Percentiles rank a stretch among this genome's conserved stretches.
phyloP scores from a whole-genome alignment of 2,888 invertebrate species.

The Lathronympha strigana region DNA sequence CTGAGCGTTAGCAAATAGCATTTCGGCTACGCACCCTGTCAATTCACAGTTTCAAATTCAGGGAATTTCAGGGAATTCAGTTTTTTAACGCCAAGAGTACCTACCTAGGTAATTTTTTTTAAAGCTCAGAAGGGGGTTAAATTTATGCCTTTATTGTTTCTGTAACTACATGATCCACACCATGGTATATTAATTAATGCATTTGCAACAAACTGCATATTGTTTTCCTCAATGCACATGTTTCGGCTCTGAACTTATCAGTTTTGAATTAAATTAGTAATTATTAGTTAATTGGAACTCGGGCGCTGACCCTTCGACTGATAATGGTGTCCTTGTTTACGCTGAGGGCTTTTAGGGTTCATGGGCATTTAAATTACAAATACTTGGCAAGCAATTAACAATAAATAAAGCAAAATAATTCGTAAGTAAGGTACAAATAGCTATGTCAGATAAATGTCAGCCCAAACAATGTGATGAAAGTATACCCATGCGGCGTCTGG shows the following conservation, averaged over 20 bases:
- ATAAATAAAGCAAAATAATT: too few species aligned
- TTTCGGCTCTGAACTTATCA: constrained; percentile 30
- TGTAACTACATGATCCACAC: background rate
- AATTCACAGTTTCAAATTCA: too few species aligned
- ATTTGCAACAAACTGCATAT: background rate
- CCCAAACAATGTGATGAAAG: too few species aligned
- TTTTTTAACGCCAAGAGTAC: too few species aligned
- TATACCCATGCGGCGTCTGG: too few species aligned
- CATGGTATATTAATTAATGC: constrained; percentile 6
- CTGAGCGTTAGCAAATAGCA: too few species aligned
- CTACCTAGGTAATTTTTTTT: too few species aligned
- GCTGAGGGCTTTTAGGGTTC: background rate
- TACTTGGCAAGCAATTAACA: background rate
- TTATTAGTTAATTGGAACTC: constrained; percentile 17
- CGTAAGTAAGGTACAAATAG: too few species aligned
- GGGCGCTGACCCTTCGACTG: constrained; percentile 3
- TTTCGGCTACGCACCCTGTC: too few species aligned
- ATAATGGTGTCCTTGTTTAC: constrained; percentile 25
- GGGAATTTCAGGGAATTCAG: too few species aligned
- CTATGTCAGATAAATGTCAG: too few species aligned
- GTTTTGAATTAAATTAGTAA: constrained; percentile 23
- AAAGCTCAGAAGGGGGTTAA: too few species aligned
- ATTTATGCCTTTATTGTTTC: background rate
- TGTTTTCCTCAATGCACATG: constrained; percentile 14
- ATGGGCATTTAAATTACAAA: background rate